Evolutionary conservation across 2,888 invertebrate species (phyloP).

Genomic region (Troides aeacus): DNA sequence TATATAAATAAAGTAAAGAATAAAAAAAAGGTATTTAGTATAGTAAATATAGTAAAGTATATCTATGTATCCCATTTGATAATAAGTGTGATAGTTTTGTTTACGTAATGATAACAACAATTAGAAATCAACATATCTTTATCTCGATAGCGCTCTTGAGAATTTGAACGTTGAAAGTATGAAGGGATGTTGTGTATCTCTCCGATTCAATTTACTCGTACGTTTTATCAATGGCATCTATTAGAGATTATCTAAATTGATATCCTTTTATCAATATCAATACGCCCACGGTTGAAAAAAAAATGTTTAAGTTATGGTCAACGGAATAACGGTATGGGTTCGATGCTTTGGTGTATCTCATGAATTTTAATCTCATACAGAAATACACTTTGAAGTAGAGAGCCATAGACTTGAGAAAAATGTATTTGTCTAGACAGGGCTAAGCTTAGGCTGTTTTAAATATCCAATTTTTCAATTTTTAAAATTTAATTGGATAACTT

Average conservation of each 20-base stretch:
- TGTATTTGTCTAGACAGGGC: too few relatives aligned
- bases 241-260: constrained; percentile 1
- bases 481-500: too few relatives aligned
- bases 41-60: not conserved
- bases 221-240: constrained; percentile 37
- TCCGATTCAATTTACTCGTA: not conserved
- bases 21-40: too few relatives aligned
- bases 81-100: not conserved
- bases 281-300: not conserved
- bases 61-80: not conserved
- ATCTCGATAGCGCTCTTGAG: not conserved
- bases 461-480: too few relatives aligned
- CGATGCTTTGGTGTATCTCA: not conserved
- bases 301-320: not conserved
- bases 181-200: not conserved
- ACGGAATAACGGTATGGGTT: not conserved
- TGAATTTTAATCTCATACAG: constrained; percentile 2
- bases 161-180: not conserved
- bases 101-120: not conserved
- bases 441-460: too few relatives aligned
- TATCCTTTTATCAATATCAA: constrained; percentile 2
- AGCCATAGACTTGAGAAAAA: not conserved
- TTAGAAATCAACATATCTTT: not conserved
- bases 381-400: not conserved
- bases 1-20: too few relatives aligned